Base-by-base conservation (phyloP, 2,888 invertebrate species). In the Calameuta pallipes region DNA sequence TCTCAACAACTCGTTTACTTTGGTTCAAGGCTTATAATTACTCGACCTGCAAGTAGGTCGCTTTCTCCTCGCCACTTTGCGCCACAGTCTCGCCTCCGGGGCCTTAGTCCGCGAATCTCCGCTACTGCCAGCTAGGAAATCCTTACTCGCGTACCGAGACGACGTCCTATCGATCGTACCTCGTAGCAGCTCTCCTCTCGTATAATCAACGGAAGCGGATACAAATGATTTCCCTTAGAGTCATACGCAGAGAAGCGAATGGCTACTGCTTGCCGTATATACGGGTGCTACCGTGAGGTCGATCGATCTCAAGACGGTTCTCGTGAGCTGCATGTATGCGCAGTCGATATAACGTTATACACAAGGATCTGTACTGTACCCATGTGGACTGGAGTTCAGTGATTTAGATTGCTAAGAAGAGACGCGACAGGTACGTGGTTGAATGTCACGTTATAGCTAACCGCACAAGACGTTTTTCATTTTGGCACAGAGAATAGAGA, bases 11-110 rank as follows among this genome's bases (percentile, higher is more conserved):
- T 88, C 88, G 89, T 87, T 88, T 84, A 85, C 88, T 87, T 85
- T 34, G 89, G 87, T 89, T 89, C 89, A 89, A 90, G 90, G 90
- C 89, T 90, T 90, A 88, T 90, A 90, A 90, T 90, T 90, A 90
- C 89, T 88, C 86, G 87, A 84, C 79, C 87, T 84, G 87, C 86
- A 87, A 90, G 90, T 90, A 89, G 90, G 90, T 90, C 90, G 90
- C 90, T 90, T 90, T 90, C 90, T 90, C 89, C 89, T 89, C 87
- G 81, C 86, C 87, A 87, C 87, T 87, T 87, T 88, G 78, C 82
- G 84, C 84, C 82, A 82, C 77, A 78, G 79, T 30, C 30, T 36
- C 36, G 74, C 34, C 35, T 30, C 36, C 33, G 30, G 74, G 13
- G 74, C 36, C 81, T 82, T 80, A 80, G 80, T 79, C 79, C 80